These are phyloP conservation scores for Pristionchus maxplancki DNA, from an alignment of 2,888 invertebrate genomes.

Conservation along the genomic window DNA sequence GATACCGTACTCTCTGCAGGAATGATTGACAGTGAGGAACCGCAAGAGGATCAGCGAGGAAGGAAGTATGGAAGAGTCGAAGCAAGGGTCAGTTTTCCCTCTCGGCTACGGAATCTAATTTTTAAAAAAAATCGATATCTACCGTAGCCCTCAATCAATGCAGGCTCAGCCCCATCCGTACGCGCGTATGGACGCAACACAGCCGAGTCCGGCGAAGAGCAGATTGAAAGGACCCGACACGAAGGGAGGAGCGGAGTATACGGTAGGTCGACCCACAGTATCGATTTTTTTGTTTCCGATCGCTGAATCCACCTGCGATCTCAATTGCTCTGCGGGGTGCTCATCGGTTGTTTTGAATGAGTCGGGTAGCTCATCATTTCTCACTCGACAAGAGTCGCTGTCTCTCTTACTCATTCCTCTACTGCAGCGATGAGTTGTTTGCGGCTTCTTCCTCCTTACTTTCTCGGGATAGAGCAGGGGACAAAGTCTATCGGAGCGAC, in stretches of 20 bases:
- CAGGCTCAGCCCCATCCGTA: slow-evolving; percentile 20
- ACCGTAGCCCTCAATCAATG: not conserved
- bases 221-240: slow-evolving; percentile 30
- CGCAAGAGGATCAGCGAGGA: not conserved
- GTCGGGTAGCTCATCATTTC: not conserved
- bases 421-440: slow-evolving; percentile 8
- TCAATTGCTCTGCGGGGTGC: not conserved
- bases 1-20: not conserved
- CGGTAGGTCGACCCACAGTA: not conserved
- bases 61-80: slow-evolving; percentile 27
- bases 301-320: not conserved
- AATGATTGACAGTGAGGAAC: not conserved
- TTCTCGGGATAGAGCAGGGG: not conserved
- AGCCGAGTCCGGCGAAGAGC: slow-evolving; percentile 5
- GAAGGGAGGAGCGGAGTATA: slow-evolving; percentile 28
- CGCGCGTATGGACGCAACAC: not conserved
- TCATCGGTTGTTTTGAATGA: slow-evolving; percentile 29
- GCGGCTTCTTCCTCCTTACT: slow-evolving; percentile 14
- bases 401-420: slow-evolving; percentile 34
- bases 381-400: slow-evolving; percentile 13
- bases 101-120: too few relatives aligned
- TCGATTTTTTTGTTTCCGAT: not conserved
- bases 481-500: not conserved
- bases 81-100: not conserved
- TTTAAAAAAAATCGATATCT: not conserved